These are phyloP conservation scores for Actias luna DNA, from an alignment of 2,888 invertebrate genomes.

Conservation along the genomic window DNA sequence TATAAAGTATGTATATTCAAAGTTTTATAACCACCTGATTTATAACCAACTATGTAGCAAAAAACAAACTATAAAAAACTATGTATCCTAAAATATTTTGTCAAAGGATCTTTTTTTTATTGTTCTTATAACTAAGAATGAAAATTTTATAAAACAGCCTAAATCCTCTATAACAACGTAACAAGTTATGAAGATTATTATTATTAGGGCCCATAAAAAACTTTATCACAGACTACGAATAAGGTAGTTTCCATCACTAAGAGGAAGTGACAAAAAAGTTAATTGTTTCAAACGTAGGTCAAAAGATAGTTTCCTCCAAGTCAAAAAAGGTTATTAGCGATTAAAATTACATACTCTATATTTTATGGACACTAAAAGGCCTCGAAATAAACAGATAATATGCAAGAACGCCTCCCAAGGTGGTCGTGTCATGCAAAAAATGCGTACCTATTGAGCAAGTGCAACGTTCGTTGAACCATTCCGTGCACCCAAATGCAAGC, in stretches of 20 bases:
- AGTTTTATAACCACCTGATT: neutral
- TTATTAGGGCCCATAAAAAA: neutral
- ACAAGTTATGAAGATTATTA: neutral
- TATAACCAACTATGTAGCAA: neutral
- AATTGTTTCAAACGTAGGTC: neutral
- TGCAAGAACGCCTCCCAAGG: constrained; percentile 58
- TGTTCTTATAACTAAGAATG: neutral
- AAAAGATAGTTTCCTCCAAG: neutral
- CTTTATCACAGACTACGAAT: neutral
- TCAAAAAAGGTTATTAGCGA: neutral
- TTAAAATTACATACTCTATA: neutral
- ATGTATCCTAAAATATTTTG: neutral
- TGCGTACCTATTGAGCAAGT: constrained; percentile 53
- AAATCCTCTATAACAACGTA: neutral
- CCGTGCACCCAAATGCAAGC: constrained; percentile 32
- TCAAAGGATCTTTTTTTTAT: too few relatives aligned
- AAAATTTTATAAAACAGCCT: neutral
- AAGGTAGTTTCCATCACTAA: constrained; percentile 2
- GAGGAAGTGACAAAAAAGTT: constrained; percentile 7
- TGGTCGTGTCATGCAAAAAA: constrained; percentile 72
- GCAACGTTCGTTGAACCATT: constrained; percentile 25
- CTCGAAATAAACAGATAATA: constrained; percentile 3
- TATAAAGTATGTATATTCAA: neutral
- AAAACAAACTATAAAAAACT: neutral
- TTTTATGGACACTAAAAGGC: neutral